Conservation (phyloP, 2,797 vertebrate species). For the Parotocinclus haroldoi region DNA sequence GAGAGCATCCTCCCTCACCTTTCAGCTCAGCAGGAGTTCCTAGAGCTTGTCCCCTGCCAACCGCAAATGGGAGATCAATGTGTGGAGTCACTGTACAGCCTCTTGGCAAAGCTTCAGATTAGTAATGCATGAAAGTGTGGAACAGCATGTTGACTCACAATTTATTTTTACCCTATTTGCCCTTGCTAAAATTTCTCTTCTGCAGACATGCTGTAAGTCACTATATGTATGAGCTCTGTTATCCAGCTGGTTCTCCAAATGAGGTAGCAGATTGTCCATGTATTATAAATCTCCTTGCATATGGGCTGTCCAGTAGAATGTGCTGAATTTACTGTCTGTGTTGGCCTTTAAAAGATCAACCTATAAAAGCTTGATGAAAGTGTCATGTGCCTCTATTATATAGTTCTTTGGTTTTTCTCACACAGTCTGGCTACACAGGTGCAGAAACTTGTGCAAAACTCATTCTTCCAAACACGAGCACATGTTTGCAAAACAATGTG, state of each 20-base stretch:
- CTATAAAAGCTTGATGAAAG: constrained; percentile 11
- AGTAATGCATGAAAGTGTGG: constrained; percentile 19
- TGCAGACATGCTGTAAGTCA: neutral
- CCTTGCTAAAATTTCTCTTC: constrained; percentile 1
- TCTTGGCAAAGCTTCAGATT: constrained; percentile 14
- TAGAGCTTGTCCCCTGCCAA: constrained; percentile 14
- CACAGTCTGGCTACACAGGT: neutral
- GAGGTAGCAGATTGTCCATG: neutral
- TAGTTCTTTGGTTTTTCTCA: constrained; percentile 9
- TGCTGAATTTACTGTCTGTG: constrained; percentile 20
- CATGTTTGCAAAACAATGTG: constrained; percentile 17
- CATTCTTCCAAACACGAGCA: constrained; percentile 21
- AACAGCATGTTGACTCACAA: neutral
- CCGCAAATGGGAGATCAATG: constrained; percentile 31
- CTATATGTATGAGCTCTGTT: constrained; percentile 3
- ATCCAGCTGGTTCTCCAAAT: constrained; percentile 10
- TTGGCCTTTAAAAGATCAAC: constrained; percentile 9
- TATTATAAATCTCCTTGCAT: constrained; percentile 3
- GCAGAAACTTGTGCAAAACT: constrained; percentile 17
- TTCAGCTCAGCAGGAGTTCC: constrained; percentile 6
- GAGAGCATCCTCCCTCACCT: constrained; percentile 14
- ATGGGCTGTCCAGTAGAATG: neutral
- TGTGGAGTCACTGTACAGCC: constrained; percentile 2
- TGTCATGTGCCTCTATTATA: constrained; percentile 16
- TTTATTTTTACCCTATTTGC: constrained; percentile 3